Percentiles rank a stretch among this genome's conserved stretches.
These are phyloP conservation scores for Emydura subglobosa DNA, from an alignment of 2,113 vertebrate genomes.

Conservation along the genomic window DNA sequence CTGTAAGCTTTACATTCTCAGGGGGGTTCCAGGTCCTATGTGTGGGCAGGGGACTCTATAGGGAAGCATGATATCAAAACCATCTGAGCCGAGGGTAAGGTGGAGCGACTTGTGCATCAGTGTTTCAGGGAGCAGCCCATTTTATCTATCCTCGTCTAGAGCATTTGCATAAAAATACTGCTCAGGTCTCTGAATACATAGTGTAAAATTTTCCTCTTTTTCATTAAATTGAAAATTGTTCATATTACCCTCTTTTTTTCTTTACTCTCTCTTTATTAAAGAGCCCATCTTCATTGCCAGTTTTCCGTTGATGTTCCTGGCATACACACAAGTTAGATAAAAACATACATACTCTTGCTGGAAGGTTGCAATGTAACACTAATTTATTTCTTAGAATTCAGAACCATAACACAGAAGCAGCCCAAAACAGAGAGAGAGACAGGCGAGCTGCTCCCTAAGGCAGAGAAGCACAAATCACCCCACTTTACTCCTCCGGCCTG, in stretches of 20 bases:
- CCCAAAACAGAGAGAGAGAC: not conserved
- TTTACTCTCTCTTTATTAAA: not conserved
- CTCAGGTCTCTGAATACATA: not conserved
- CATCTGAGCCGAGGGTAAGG: not conserved
- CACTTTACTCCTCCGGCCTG: not conserved
- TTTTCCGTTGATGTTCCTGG: not conserved
- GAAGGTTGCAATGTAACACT: not conserved
- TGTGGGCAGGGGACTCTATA: not conserved
- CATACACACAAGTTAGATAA: not conserved
- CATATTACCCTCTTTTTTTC: not conserved
- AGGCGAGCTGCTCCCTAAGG: no score
- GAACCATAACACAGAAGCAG: not conserved
- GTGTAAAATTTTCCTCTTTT: not conserved
- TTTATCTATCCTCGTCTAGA: not conserved
- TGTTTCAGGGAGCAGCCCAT: not conserved
- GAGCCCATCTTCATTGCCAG: not conserved
- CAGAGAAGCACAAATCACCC: not conserved
- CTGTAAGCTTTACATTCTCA: not conserved
- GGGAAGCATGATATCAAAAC: not conserved
- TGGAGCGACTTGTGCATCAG: not conserved
- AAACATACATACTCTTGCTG: not conserved
- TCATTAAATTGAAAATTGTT: not conserved
- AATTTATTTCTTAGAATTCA: not conserved
- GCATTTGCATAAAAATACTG: not conserved
- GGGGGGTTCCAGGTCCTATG: not conserved